Percentiles rank a stretch among this genome's conserved stretches.
phyloP scores from a whole-genome alignment of 1,140 invertebrate genomes.

The Monochamus saltuarius region DNA sequence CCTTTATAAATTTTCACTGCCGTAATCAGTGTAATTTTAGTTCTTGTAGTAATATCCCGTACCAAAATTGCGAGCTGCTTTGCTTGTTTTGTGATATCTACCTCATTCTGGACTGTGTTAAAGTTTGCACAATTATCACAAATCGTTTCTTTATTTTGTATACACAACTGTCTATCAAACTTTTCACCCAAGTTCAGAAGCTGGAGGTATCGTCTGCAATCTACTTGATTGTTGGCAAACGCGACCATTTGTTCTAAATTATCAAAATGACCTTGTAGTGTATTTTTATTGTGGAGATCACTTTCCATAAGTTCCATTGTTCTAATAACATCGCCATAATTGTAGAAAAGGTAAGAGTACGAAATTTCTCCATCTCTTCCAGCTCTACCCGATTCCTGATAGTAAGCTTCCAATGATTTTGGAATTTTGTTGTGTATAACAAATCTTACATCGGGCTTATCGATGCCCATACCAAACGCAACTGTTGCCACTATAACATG shows the following conservation, averaged over 20 bases:
- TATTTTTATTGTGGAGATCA: constrained; percentile 56
- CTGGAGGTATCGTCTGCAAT: constrained; percentile 82
- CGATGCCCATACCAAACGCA: constrained; percentile 97
- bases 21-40: constrained; percentile 73
- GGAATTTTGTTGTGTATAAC: constrained; percentile 91
- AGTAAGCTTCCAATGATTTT: constrained; percentile 96
- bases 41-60: constrained; percentile 60
- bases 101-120: constrained; percentile 50
- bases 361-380: constrained; percentile 86
- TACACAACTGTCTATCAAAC: constrained; percentile 70
- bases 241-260: constrained; percentile 86
- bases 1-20: constrained; percentile 86
- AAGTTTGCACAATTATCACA: constrained; percentile 86
- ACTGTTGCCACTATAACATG: constrained; percentile 81
- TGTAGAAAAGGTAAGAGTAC: constrained; percentile 85
- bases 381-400: constrained; percentile 95
- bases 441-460: constrained; percentile 92
- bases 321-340: constrained; percentile 77
- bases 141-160: constrained; percentile 59
- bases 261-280: constrained; percentile 77
- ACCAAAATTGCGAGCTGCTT: constrained; percentile 71
- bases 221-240: constrained; percentile 88
- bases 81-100: constrained; percentile 79
- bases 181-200: constrained; percentile 92
- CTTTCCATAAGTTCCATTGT: constrained; percentile 59